These are phyloP conservation scores for Euleptes europaea DNA, from an alignment of 2,113 vertebrate genomes.

Conservation along the genomic window DNA sequence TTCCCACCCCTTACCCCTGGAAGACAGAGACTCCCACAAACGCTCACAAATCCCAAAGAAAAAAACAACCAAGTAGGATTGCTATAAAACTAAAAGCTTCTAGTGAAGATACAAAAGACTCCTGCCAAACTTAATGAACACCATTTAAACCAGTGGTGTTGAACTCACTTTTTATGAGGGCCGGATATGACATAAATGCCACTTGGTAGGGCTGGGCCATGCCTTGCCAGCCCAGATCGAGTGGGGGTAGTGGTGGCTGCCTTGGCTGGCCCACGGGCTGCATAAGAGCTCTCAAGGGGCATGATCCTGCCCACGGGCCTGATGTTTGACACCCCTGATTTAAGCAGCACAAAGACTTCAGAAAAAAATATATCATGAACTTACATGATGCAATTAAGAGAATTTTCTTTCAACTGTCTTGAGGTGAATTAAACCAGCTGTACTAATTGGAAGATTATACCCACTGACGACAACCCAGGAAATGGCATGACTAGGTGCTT, in stretches of 20 bases:
- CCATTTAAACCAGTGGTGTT: too few species aligned
- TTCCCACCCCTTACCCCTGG: neutral
- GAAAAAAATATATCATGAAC: neutral
- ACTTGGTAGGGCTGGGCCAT: too few species aligned
- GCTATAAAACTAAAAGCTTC: neutral
- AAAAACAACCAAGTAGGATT: neutral
- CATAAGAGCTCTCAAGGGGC: too few species aligned
- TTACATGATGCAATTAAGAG: neutral
- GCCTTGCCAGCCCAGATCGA: too few species aligned
- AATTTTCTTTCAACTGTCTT: neutral
- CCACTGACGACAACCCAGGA: neutral
- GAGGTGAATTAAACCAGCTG: neutral
- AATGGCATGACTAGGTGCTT: neutral
- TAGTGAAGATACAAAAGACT: neutral
- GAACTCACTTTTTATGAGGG: too few species aligned
- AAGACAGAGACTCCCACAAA: neutral
- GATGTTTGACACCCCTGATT: too few species aligned
- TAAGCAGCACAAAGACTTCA: conserved; percentile 2
- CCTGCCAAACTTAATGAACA: neutral
- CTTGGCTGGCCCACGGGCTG: too few species aligned
- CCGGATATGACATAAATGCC: too few species aligned
- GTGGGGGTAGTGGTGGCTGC: too few species aligned
- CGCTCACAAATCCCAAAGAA: neutral
- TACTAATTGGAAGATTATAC: neutral
- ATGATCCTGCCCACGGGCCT: too few species aligned